Evolutionary conservation across 2,797 vertebrate genomes (phyloP), one percentile per base, ranked within the genome.

Genomic region (Meriones psammophilus): DNA sequence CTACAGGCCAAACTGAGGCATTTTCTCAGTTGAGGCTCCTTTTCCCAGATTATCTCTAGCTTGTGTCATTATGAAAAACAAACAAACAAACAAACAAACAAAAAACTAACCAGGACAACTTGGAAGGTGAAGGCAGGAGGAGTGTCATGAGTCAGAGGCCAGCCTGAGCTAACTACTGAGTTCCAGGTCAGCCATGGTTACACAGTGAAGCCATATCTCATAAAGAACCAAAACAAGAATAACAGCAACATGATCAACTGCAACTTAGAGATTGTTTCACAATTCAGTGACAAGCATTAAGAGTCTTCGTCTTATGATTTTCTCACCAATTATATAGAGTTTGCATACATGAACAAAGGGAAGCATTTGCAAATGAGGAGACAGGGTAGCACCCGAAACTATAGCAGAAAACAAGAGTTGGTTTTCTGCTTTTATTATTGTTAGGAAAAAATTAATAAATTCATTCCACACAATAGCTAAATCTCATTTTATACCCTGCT

Each of bases 221-320:
- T 28, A 56, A 71, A 71, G 26, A 73, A 88, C 17, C n/a, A 24
- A 54, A 88, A 58, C 68, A 87, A 69, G 12, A 50, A 22, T 2
- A 50, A 56, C 71, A 50, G n/a, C 33, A 56, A n/a, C 73, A 56
- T 39, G 17, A 33, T 33, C 69, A 60, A 78, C 42, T 28, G 79
- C 46, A 26, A 73, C 87, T 84, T 87, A 83, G 56, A 94, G 20
- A 87, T 4, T 73, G 26, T 39, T 20, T 20, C 71, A 76, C 28
- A 89, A 68, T 56, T 91, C 73, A 68, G n/a, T 12, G 68, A 2
- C 17, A 6, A 46, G 26, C 56, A 94, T 80, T 69, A 94, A 92
- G 42, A 91, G 39, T 28, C 46, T 80, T 80, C 71, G 64, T 74
- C 78, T 88, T 83, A 39, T 28, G 22, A 89, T 85, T 93, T 96